Base-by-base conservation (phyloP, 2,888 invertebrate genomes). In the Autographa pulchrina region DNA sequence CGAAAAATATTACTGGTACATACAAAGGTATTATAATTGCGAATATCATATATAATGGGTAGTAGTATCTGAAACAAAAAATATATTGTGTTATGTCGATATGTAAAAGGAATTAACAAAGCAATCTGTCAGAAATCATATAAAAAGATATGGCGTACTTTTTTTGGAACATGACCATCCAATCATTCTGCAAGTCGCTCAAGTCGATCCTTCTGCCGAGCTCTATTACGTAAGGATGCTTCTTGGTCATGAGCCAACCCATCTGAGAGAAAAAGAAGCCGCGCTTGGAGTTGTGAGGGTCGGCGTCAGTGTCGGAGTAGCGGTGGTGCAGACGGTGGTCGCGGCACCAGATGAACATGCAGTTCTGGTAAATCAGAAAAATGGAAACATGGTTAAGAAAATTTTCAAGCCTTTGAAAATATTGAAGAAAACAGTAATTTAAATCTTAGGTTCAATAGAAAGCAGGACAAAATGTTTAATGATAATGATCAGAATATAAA, bases 221-320 rank as follows among this genome's bases (percentile, higher is more conserved):
- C 72, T 96, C 94, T 38, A 96, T 96, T 48, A 98, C 97, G 75
- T 97, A 96, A 0, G 98, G 98, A 88, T 98, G 98, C 89, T 98
- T 98, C 79, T 96, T 96, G 74, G 94, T 93, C 96, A 98, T 96
- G 25, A 98, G 93, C 98, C 98, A 99, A 8, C 98, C 98, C 65
- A 98, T 96, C 89, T 99, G 98, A 2, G 97, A 96, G 92, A 98
- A 99, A 95, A 98, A 98, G 94, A 99, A 98, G 0, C 98, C 98
- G 60, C 98, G 94, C 61, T 96, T 96, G 0, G 97, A 96, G 88
- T 98, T 98, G 91, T 98, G 98, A 0, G 98, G 98, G 89, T 98
- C 98, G 0, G 96, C 98, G 82, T 98, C 97, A 0, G 96, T 96
- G 82, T 96, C 96, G 0, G 96, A 93, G 82, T 97, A 98, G 86